Evolutionary conservation across 2,113 vertebrate species (phyloP).

Genomic region (Labrus mixtus): DNA sequence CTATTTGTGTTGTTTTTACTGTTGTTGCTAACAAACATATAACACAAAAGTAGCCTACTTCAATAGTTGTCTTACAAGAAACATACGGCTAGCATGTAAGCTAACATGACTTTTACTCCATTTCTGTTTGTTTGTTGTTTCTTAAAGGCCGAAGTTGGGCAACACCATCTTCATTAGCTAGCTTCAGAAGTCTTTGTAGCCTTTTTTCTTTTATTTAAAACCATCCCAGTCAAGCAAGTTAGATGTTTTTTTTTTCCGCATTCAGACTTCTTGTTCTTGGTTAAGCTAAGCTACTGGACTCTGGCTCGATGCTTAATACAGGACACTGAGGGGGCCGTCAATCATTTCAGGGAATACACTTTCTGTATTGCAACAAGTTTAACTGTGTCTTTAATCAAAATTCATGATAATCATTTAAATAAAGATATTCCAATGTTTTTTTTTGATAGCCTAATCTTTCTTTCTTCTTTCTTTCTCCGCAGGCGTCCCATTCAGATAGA

Average conservation of each 20-base stretch:
- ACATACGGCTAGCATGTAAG: neutral
- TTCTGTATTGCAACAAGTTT: too few relatives aligned
- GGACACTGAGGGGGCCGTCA: too few relatives aligned
- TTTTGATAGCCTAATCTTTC: neutral
- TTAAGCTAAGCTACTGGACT: too few relatives aligned
- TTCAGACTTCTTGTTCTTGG: too few relatives aligned
- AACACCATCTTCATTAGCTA: neutral
- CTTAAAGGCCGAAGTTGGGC: neutral
- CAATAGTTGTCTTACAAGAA: too few relatives aligned
- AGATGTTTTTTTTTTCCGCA: too few relatives aligned
- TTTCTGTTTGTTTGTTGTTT: neutral
- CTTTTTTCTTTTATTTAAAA: neutral
- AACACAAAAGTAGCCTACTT: neutral
- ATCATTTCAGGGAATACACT: too few relatives aligned
- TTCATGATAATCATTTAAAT: too few relatives aligned
- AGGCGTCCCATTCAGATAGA: constrained; percentile 56
- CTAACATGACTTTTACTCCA: neutral
- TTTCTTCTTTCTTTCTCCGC: constrained; percentile 3
- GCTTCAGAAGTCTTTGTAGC: neutral
- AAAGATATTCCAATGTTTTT: too few relatives aligned
- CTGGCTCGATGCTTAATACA: too few relatives aligned
- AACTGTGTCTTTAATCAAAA: too few relatives aligned
- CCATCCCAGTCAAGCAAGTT: neutral
- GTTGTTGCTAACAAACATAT: neutral
- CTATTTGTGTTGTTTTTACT: too few relatives aligned